Percentiles rank a stretch among this genome's conserved stretches.
phyloP scores from a whole-genome alignment of 2,113 vertebrate genomes.

The Dicentrarchus labrax region DNA sequence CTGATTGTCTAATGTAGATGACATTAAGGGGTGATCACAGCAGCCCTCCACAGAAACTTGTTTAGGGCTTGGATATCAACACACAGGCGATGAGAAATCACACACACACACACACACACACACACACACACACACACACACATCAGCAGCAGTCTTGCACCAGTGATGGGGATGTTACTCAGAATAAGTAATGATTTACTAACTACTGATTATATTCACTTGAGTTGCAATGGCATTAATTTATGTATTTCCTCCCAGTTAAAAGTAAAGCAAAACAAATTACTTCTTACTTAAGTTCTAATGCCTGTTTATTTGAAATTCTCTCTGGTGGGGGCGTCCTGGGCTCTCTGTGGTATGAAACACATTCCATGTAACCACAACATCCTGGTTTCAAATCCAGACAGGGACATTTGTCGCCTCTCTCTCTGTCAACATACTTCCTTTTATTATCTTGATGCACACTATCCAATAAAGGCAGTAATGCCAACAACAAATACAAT shows the following conservation, averaged over 20 bases:
- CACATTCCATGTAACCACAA: slow-evolving; percentile 27
- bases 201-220: too few species aligned
- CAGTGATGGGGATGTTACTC: background rate
- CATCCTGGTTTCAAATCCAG: slow-evolving; percentile 14
- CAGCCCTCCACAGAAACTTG: background rate
- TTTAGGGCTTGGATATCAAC: background rate
- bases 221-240: too few species aligned
- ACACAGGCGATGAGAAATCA: background rate
- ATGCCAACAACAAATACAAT: background rate
- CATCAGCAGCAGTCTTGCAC: background rate
- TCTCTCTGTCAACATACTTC: background rate
- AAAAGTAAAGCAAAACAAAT: background rate
- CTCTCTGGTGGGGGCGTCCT: background rate
- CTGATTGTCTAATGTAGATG: slow-evolving; percentile 3
- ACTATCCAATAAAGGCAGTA: background rate
- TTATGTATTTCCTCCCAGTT: background rate
- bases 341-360: background rate
- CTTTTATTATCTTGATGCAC: background rate
- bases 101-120: too few species aligned
- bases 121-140: too few species aligned
- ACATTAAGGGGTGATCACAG: background rate
- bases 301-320: background rate
- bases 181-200: too few species aligned
- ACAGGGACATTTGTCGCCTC: background rate
- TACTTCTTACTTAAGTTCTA: background rate